A percentile compares a stretch with the other conserved stretches of the same genome.
phyloP scores from a whole-genome alignment of 2,888 invertebrate genomes.

The Trachelus stipa region DNA sequence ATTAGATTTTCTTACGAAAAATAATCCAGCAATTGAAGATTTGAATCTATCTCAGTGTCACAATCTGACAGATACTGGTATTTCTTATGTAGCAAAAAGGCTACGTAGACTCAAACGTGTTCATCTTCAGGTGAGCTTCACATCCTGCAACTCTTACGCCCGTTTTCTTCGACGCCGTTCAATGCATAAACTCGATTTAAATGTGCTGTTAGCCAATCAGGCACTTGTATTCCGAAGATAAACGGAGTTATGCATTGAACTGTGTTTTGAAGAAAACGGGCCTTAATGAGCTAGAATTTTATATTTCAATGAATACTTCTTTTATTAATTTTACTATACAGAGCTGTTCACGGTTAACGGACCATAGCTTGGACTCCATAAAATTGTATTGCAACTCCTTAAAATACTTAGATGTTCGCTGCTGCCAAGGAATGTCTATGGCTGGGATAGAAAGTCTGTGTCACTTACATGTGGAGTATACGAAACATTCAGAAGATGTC shows the following conservation, averaged over 20 bases:
- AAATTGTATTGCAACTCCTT: constrained; percentile 68
- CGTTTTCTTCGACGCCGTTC: no score
- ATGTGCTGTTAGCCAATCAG: no score
- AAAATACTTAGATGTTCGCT: constrained; percentile 72
- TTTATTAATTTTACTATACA: constrained; percentile 51
- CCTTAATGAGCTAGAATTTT: background rate
- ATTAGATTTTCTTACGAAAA: constrained; percentile 72
- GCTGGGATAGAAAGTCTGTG: constrained; percentile 51
- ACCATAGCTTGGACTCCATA: constrained; percentile 70
- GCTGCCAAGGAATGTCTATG: constrained; percentile 69
- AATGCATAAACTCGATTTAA: no score
- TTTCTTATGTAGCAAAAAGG: constrained; percentile 66
- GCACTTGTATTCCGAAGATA: no score
- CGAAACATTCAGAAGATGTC: constrained; percentile 31
- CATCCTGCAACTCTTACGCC: background rate
- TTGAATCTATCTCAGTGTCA: constrained; percentile 77
- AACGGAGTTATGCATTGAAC: no score
- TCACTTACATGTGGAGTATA: constrained; percentile 43
- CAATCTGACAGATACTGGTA: constrained; percentile 76
- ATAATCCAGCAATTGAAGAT: constrained; percentile 78
- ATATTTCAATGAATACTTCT: background rate
- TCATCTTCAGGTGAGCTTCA: constrained; percentile 69
- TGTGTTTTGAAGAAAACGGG: no score
- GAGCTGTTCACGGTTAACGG: constrained; percentile 74
- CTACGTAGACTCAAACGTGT: constrained; percentile 71